phyloP scores from a whole-genome alignment of 2,113 vertebrate genomes.

The Tupaia tana region DNA sequence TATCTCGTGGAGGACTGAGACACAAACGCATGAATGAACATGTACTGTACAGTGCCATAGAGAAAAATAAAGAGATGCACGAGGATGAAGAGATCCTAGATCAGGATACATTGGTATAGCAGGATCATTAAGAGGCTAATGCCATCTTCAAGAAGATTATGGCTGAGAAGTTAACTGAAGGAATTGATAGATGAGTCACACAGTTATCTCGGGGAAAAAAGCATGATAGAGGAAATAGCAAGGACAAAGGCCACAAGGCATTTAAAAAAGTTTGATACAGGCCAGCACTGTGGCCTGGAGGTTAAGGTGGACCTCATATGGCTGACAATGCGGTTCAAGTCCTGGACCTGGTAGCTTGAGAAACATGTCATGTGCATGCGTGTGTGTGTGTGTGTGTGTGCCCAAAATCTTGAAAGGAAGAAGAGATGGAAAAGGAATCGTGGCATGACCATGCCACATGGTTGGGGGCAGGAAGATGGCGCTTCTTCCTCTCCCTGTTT shows the following conservation, averaged over 20 bases:
- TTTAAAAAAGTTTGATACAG: no score
- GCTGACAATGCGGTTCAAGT: no score
- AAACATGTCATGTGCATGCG: no score
- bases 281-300: no score
- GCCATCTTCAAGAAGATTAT: neutral
- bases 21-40: neutral
- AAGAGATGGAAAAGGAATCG: no score
- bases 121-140: neutral
- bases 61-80: neutral
- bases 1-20: neutral
- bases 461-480: no score
- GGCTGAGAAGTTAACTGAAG: neutral
- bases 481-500: no score
- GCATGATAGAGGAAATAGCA: neutral
- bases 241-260: neutral
- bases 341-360: no score
- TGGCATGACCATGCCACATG: no score
- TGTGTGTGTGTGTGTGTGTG: no score
- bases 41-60: neutral
- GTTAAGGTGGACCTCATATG: no score
- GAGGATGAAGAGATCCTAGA: neutral
- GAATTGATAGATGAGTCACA: neutral
- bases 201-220: neutral
- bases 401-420: no score
- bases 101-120: neutral